Evolutionary conservation across 2,888 invertebrate species (phyloP), one percentile per base, ranked within the genome.

Genomic region (Tetrapedia diversipes): DNA sequence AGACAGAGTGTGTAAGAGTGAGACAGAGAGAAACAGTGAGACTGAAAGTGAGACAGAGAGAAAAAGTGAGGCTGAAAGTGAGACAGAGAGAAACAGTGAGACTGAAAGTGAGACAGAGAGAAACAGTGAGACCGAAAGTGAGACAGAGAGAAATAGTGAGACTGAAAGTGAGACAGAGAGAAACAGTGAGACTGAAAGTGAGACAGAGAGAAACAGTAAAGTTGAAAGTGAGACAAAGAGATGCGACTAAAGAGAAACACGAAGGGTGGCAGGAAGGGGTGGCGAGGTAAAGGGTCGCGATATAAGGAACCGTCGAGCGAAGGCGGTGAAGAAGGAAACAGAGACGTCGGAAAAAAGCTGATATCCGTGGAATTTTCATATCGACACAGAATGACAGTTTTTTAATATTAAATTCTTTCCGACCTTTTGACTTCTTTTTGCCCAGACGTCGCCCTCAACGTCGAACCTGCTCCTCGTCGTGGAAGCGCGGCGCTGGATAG

Each of bases 331-430:
- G 70, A 77, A 57, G 64, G 73, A 82, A 82, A 82, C 78, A 82
- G 80, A 82, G 80, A 82, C 77, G 79, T 73, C 75, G 80, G 80
- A 74, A 81, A 85, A 86, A 77, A 83, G 82, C 83, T 86, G 88
- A 89, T 90, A 90, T 88, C 87, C 86, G 83, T 86, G 91, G 91
- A 91, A 91, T 91, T 91, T 91, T 91, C 90, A 91, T 91, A 91
- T 91, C 89, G 89, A 89, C 89, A 86, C 86, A 89, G 88, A 90
- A 91, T 90, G 90, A 90, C 90, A 90, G 89, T 89, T 89, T 90
- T 90, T 90, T 90, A 89, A 91, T 91, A 91, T 91, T 90, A 91
- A 91, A 91, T 91, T 91, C 91, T 82, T 81, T 75, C 79, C 82
- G 77, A 82, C 81, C 84, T 87, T 86, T 86, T 86, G 82, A 84